Evolutionary conservation across 2,113 vertebrate genomes (phyloP).

Genomic region (Lethenteron camtschaticum): DNA sequence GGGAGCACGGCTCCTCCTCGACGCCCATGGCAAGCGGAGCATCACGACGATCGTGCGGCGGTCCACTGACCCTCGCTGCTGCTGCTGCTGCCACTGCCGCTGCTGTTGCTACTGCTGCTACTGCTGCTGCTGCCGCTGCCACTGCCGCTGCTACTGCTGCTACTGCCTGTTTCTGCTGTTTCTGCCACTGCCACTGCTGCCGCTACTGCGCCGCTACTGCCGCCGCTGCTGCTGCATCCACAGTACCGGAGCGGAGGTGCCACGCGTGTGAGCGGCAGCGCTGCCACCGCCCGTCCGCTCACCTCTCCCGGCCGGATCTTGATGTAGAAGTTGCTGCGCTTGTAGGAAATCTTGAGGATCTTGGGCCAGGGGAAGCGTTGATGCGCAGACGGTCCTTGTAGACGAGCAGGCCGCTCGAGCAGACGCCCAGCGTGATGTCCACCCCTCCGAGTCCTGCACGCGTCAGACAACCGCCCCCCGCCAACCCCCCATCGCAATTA

Average conservation of each 20-base stretch:
- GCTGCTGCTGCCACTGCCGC: too few relatives aligned
- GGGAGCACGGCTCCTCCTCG: too few relatives aligned
- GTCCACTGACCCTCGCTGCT: too few relatives aligned
- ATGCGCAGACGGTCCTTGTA: slow-evolving; percentile 95
- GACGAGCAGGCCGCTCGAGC: slow-evolving; percentile 80
- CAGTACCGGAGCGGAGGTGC: neutral
- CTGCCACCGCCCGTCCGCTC: neutral
- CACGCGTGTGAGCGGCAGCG: too few relatives aligned
- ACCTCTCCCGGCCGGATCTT: slow-evolving; percentile 93
- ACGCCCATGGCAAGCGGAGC: too few relatives aligned
- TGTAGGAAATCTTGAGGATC: slow-evolving; percentile 93
- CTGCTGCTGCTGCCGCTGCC: too few relatives aligned
- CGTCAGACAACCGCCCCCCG: slow-evolving; percentile 7
- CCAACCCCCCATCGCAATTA: too few relatives aligned
- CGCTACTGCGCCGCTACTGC: neutral
- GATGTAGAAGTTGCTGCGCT: slow-evolving; percentile 90
- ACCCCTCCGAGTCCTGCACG: slow-evolving; percentile 66
- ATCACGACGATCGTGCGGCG: too few relatives aligned
- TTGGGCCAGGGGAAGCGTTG: slow-evolving; percentile 98
- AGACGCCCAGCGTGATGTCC: slow-evolving; percentile 84
- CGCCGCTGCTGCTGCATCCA: neutral
- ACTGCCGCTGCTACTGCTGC: too few relatives aligned
- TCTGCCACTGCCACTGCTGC: too few relatives aligned
- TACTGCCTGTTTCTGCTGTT: too few relatives aligned
- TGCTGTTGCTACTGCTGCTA: too few relatives aligned